These are phyloP conservation scores for Automeris io DNA, from an alignment of 2,888 invertebrate species.

Conservation along the genomic window DNA sequence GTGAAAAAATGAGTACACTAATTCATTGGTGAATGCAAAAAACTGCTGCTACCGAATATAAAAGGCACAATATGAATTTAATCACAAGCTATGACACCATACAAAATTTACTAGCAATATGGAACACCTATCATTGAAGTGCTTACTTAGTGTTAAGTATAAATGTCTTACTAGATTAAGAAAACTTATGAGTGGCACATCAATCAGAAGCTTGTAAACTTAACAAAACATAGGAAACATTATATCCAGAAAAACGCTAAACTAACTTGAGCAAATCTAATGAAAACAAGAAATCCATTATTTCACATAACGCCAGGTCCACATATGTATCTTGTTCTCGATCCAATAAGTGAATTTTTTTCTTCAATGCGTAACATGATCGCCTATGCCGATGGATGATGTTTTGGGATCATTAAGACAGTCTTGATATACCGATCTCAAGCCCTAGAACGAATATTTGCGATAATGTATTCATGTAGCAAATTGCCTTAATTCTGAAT, in stretches of 20 bases:
- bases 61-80: slow-evolving; percentile 49
- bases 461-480: no score
- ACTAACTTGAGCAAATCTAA: slow-evolving; percentile 60
- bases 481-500: no score
- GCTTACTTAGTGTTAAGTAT: not conserved
- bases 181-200: slow-evolving; percentile 4
- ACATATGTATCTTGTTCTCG: no score
- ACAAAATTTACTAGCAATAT: slow-evolving; percentile 27
- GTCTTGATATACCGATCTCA: no score
- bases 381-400: no score
- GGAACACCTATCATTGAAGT: slow-evolving; percentile 2
- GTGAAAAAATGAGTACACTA: slow-evolving; percentile 58
- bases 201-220: slow-evolving; percentile 19
- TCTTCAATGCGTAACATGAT: no score
- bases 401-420: no score
- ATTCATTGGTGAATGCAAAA: slow-evolving; percentile 43
- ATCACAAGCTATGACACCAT: slow-evolving; percentile 30
- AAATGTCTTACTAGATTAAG: slow-evolving; percentile 1
- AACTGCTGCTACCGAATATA: slow-evolving; percentile 40
- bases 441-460: no score
- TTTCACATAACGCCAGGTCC: no score
- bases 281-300: slow-evolving; percentile 50
- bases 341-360: no score
- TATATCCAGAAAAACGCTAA: slow-evolving; percentile 33
- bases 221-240: slow-evolving; percentile 18